These are phyloP conservation scores for Cristatella mucedo DNA, from an alignment of 2,888 invertebrate species.

Conservation along the genomic window DNA sequence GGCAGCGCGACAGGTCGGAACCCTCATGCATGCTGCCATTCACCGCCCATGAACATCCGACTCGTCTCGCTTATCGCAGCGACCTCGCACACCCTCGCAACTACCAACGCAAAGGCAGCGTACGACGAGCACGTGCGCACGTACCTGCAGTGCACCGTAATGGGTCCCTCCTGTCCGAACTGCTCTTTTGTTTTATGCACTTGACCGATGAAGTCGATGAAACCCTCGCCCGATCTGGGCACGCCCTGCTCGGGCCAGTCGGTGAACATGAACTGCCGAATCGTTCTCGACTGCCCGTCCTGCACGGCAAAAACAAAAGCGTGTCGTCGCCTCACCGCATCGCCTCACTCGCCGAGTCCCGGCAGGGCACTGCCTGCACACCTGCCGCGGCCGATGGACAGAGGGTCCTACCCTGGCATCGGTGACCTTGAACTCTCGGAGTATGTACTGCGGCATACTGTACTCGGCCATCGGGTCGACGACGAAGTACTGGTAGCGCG, in stretches of 20 bases:
- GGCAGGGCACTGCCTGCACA: neutral
- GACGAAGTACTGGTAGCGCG: constrained; percentile 90
- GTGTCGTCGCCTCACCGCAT: neutral
- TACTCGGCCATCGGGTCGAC: constrained; percentile 98
- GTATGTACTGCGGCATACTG: constrained; percentile 96
- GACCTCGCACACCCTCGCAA: too few species aligned
- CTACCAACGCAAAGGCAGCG: too few species aligned
- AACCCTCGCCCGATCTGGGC: constrained; percentile 92
- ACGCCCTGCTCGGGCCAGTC: constrained; percentile 53
- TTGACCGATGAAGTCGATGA: constrained; percentile 97
- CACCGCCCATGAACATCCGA: too few species aligned
- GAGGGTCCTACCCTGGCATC: constrained; percentile 69
- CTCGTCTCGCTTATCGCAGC: too few species aligned
- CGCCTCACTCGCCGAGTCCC: neutral
- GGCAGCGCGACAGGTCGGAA: too few species aligned
- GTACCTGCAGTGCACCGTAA: constrained; percentile 88
- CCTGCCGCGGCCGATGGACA: too few species aligned
- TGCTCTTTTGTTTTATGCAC: constrained; percentile 99
- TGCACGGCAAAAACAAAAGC: constrained; percentile 16
- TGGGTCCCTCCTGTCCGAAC: constrained; percentile 97
- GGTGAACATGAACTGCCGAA: constrained; percentile 42
- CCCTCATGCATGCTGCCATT: too few species aligned
- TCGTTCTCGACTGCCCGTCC: constrained; percentile 72
- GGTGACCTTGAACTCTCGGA: constrained; percentile 94
- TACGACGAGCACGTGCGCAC: constrained; percentile 11